A percentile compares a stretch with the other conserved stretches of the same genome.
These are phyloP conservation scores for Orestias chungarensis DNA, from an alignment of 2,797 vertebrate species.

Conservation along the genomic window DNA sequence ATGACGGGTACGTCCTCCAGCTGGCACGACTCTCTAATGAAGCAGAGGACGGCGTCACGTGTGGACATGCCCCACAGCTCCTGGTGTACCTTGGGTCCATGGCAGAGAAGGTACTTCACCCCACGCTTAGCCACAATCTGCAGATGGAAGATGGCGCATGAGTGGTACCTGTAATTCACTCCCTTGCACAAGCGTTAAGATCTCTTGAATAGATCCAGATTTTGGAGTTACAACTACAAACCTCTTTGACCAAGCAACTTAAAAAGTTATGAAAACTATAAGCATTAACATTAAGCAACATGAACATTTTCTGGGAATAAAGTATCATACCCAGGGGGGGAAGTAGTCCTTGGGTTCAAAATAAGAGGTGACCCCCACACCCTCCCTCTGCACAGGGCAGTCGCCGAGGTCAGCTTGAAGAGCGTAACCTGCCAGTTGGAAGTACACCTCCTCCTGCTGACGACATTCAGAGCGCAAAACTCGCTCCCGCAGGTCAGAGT, in stretches of 20 bases:
- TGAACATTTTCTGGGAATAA: too few relatives aligned
- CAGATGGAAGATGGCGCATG: neutral
- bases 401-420: constrained; percentile 89
- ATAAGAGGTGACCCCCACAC: constrained; percentile 71
- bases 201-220: neutral
- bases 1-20: constrained; percentile 93
- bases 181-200: neutral
- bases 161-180: neutral
- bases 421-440: constrained; percentile 89
- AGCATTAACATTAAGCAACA: too few relatives aligned
- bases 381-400: constrained; percentile 71
- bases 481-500: constrained; percentile 86
- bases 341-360: constrained; percentile 92
- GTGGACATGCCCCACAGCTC: constrained; percentile 85
- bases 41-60: constrained; percentile 84
- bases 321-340: constrained; percentile 88
- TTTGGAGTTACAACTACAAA: neutral
- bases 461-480: constrained; percentile 87
- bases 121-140: constrained; percentile 90
- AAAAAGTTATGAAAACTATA: too few relatives aligned
- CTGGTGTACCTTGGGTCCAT: constrained; percentile 87
- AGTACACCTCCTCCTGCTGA: constrained; percentile 92
- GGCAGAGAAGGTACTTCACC: constrained; percentile 85
- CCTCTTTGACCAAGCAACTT: neutral
- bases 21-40: constrained; percentile 88